Evolutionary conservation across 2,113 vertebrate genomes (phyloP).

Genomic region (Elgaria multicarinata): DNA sequence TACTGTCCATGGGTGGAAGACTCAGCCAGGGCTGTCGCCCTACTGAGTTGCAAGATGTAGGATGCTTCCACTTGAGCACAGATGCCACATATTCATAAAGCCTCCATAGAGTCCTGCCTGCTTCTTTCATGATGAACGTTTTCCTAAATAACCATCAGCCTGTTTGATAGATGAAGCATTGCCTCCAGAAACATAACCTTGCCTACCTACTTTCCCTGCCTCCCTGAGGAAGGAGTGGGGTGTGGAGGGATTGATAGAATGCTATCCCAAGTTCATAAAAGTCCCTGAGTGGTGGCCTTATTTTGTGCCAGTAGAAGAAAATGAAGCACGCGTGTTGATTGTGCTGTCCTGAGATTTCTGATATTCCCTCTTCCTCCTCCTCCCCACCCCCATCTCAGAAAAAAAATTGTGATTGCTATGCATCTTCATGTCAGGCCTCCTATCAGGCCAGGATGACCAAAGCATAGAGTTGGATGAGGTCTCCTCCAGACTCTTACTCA

Average conservation of each 20-base stretch:
- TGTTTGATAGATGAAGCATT: constrained; percentile 53
- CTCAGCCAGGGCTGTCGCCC: constrained; percentile 56
- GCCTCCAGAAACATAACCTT: constrained; percentile 50
- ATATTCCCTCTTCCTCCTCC: constrained; percentile 34
- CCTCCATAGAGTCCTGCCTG: constrained; percentile 52
- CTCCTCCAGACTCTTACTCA: not conserved
- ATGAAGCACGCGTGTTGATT: constrained; percentile 54
- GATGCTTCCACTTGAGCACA: constrained; percentile 45
- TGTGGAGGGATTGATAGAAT: constrained; percentile 40
- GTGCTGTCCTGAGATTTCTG: constrained; percentile 69
- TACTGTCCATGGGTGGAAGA: constrained; percentile 45
- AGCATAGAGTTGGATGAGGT: constrained; percentile 22
- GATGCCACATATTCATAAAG: constrained; percentile 60
- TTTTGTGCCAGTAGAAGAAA: constrained; percentile 66
- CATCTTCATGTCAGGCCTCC: not conserved
- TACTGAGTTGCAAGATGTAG: constrained; percentile 65
- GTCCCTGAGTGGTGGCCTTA: constrained; percentile 73
- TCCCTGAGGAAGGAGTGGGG: constrained; percentile 7
- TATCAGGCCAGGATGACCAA: not conserved
- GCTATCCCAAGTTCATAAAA: constrained; percentile 66
- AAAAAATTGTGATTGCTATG: not conserved
- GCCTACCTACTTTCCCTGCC: constrained; percentile 35
- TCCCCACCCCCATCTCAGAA: not conserved
- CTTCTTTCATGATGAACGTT: constrained; percentile 67
- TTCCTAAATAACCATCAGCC: constrained; percentile 59